A percentile compares a stretch with the other conserved stretches of the same genome.
Evolutionary conservation across 2,797 vertebrate species (phyloP).

Genomic region (Lycodopsis pacificus): DNA sequence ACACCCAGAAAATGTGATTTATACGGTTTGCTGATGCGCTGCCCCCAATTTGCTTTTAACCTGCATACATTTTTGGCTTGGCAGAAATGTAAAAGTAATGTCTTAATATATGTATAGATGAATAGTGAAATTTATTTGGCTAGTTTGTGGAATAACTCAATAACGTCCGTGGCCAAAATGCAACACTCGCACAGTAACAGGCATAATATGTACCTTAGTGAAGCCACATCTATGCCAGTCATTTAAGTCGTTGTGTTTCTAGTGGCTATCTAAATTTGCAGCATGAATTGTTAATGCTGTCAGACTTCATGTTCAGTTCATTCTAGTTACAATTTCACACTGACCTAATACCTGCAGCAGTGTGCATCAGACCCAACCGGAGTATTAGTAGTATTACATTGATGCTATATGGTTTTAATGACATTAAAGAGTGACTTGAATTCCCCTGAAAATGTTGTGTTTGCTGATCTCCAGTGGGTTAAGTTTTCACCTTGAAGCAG

Average conservation of each 20-base stretch:
- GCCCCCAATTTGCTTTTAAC: neutral
- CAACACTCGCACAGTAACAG: neutral
- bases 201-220: neutral
- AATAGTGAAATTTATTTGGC: neutral
- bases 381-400: neutral
- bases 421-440: neutral
- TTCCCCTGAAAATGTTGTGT: neutral
- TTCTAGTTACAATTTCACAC: neutral
- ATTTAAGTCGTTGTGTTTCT: neutral
- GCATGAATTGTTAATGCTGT: constrained; percentile 22
- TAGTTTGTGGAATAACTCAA: neutral
- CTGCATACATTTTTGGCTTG: neutral
- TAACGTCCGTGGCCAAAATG: neutral
- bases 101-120: neutral
- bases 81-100: neutral
- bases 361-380: neutral
- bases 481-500: neutral
- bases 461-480: neutral
- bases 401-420: neutral
- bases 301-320: neutral
- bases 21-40: neutral
- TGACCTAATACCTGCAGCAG: neutral
- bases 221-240: neutral
- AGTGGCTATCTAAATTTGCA: constrained; percentile 3
- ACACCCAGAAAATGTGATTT: neutral